phyloP scores from a whole-genome alignment of 2,113 vertebrate species.

The Oncorhynchus mykiss region DNA sequence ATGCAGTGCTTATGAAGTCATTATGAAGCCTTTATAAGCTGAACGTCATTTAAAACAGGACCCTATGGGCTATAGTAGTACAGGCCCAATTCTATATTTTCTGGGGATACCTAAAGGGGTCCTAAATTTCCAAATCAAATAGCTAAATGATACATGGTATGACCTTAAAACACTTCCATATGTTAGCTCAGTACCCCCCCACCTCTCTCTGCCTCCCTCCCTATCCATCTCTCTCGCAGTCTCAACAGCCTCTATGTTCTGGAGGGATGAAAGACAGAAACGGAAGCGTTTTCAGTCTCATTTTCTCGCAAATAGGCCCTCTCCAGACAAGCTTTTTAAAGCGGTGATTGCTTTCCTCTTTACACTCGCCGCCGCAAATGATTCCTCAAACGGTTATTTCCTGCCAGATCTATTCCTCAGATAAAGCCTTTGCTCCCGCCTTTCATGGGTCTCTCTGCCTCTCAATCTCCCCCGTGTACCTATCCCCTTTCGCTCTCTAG shows the following conservation, averaged over 20 bases:
- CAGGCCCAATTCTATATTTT: no score
- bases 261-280: slow-evolving; percentile 45
- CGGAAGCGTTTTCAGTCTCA: slow-evolving; percentile 58
- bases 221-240: slow-evolving; percentile 13
- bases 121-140: no score
- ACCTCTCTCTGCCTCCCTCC: no score
- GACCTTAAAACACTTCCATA: no score
- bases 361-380: slow-evolving; percentile 54
- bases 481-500: slow-evolving; percentile 17
- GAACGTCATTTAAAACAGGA: no score
- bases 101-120: no score
- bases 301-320: slow-evolving; percentile 70
- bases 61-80: no score
- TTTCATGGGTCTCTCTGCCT: not conserved
- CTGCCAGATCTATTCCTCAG: slow-evolving; percentile 29
- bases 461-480: not conserved
- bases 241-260: slow-evolving; percentile 6
- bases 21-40: no score
- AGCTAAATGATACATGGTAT: no score
- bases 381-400: slow-evolving; percentile 68
- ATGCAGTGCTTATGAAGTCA: no score
- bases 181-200: no score
- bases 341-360: slow-evolving; percentile 69
- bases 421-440: not conserved
- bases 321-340: slow-evolving; percentile 65